A percentile compares a stretch with the other conserved stretches of the same genome.
Evolutionary conservation across 2,113 vertebrate genomes (phyloP).

Genomic region (Indri indri): DNA sequence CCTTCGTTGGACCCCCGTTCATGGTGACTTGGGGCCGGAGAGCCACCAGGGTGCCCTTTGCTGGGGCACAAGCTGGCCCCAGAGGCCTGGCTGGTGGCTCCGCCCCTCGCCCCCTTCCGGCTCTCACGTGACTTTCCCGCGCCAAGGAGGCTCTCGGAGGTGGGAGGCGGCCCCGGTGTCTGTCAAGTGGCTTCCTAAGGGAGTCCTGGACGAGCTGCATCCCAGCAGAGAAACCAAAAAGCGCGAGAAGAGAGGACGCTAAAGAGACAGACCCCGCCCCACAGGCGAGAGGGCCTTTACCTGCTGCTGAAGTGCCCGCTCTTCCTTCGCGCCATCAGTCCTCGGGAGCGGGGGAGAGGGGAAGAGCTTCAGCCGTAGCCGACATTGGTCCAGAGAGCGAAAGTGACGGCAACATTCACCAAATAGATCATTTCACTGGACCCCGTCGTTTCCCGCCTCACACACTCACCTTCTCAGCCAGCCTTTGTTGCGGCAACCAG

Average conservation of each 20-base stretch:
- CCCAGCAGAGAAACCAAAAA: neutral
- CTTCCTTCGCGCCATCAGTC: neutral
- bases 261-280: neutral
- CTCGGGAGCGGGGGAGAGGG: too few relatives aligned
- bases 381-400: neutral
- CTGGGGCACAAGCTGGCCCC: neutral
- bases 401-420: neutral
- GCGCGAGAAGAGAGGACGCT: neutral
- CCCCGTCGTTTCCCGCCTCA: neutral
- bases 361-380: neutral
- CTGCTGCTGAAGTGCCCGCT: neutral
- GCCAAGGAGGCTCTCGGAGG: neutral
- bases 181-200: neutral
- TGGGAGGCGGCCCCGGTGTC: neutral
- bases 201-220: neutral
- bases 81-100: too few relatives aligned
- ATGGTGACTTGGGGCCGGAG: neutral
- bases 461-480: neutral
- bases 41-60: neutral
- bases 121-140: neutral
- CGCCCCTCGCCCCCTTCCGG: neutral
- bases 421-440: too few relatives aligned
- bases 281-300: neutral
- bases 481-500: neutral
- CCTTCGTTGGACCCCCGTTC: fast-evolving